phyloP scores from a whole-genome alignment of 2,888 invertebrate species.

The Brenthis hecate region DNA sequence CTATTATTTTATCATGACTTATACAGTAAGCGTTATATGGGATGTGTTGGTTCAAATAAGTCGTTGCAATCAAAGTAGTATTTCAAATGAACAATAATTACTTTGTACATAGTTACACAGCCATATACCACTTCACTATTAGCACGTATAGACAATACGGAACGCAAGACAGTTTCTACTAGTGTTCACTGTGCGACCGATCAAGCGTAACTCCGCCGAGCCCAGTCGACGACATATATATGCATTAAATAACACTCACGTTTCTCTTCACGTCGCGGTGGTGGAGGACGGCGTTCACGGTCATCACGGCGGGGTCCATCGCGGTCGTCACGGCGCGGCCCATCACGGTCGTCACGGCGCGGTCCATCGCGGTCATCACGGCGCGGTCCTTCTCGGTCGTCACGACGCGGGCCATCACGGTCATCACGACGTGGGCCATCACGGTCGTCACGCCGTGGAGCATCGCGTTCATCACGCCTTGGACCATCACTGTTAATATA shows the following conservation, averaged over 20 bases:
- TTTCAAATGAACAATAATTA: too few relatives aligned
- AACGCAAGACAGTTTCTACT: too few relatives aligned
- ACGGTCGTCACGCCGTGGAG: constrained; percentile 56
- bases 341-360: constrained; percentile 58
- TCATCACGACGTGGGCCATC: constrained; percentile 58
- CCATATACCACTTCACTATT: too few relatives aligned
- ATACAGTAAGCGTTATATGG: too few relatives aligned
- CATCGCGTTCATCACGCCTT: constrained; percentile 50
- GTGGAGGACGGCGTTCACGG: constrained; percentile 62
- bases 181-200: too few relatives aligned
- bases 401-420: constrained; percentile 56
- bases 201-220: too few relatives aligned
- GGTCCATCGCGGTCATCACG: constrained; percentile 59
- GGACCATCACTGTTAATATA: constrained; percentile 14
- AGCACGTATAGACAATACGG: too few relatives aligned
- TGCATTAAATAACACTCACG: constrained; percentile 54
- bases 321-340: constrained; percentile 59
- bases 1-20: too few relatives aligned
- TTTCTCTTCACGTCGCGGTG: constrained; percentile 74
- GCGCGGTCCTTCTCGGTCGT: constrained; percentile 55
- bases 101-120: too few relatives aligned
- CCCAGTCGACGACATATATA: too few relatives aligned
- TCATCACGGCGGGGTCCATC: constrained; percentile 58
- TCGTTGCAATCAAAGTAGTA: too few relatives aligned
- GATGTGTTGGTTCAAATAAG: too few relatives aligned